Conservation (phyloP, 1,140 invertebrate genomes). For the Belonocnema kinseyi region DNA sequence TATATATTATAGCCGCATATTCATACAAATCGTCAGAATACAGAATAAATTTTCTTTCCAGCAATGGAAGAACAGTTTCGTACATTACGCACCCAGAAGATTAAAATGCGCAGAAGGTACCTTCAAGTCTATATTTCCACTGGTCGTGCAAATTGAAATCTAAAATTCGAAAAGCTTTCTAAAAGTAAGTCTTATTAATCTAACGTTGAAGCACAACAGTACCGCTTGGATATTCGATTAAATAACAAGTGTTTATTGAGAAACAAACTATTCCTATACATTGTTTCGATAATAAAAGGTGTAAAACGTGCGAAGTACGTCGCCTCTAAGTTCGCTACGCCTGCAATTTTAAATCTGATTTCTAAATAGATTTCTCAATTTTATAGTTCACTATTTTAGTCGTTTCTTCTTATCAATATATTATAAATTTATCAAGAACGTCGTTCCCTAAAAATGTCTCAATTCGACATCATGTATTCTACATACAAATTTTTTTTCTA, state of each 20-base stretch:
- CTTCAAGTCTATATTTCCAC: no score
- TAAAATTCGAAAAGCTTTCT: neutral
- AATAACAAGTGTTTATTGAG: conserved; percentile 24
- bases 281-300: conserved; percentile 10
- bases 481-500: neutral
- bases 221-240: neutral
- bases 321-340: conserved; percentile 1
- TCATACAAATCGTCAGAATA: no score
- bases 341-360: neutral
- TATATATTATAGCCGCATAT: no score
- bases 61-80: no score
- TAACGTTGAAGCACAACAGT: neutral
- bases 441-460: neutral
- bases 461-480: neutral
- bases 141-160: no score
- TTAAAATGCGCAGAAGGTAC: no score
- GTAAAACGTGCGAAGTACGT: neutral
- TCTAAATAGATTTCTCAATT: neutral
- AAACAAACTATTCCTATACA: conserved; percentile 1
- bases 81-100: no score
- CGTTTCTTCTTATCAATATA: conserved; percentile 13
- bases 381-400: neutral
- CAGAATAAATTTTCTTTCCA: no score
- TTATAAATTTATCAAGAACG: neutral
- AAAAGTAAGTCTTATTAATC: neutral